Base-by-base conservation (phyloP, 2,113 vertebrate genomes). In the Corydoras sp. region DNA sequence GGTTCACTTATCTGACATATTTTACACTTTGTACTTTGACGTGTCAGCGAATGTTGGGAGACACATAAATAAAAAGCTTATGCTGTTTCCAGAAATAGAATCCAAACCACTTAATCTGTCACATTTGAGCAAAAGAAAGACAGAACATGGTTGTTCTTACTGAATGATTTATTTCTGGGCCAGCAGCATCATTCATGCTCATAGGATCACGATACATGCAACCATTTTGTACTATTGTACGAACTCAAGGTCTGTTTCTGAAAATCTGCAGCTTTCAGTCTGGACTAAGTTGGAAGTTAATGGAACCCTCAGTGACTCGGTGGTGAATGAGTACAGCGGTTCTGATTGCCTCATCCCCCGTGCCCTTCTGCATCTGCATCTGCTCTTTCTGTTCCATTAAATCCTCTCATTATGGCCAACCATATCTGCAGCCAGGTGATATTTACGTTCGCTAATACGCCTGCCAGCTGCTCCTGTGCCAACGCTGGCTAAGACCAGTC, bases 391-490 rank as follows among this genome's bases (percentile, higher is more conserved):
- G 59, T 75, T 69, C 66, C 73, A 69, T 75, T 69, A 73, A 73
- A 73, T 73, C 71, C 71, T 73, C 60, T 67, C 71, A 73, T 60
- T 73, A 66, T 54, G 63, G 71, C 64, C 71, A 73, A 73, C 51
- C 58, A 58, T 66, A 66, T 73, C 65, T 60, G 71, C 12, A 18
- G 71, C 71, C 71, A 73, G 71, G 71, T 73, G 71, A 73, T 73
- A 73, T 73, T 73, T 73, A 66, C 71, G 64, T 59, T 65, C 71
- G 63, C 56, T 73, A 73, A 73, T 73, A 73, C 71, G 14, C n/a
- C 15, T 59, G 71, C 71, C 81, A 79, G 76, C 80, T 78, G 83
- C 84, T 82, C 76, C 62, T 63, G 67, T 68, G 66, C 80, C 78
- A 69, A 59, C 3, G 56, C 71, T 74, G 74, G 71, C 77, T 81